Evolutionary conservation across 2,797 vertebrate genomes (phyloP).

Genomic region (Epinephelus malabaricus): DNA sequence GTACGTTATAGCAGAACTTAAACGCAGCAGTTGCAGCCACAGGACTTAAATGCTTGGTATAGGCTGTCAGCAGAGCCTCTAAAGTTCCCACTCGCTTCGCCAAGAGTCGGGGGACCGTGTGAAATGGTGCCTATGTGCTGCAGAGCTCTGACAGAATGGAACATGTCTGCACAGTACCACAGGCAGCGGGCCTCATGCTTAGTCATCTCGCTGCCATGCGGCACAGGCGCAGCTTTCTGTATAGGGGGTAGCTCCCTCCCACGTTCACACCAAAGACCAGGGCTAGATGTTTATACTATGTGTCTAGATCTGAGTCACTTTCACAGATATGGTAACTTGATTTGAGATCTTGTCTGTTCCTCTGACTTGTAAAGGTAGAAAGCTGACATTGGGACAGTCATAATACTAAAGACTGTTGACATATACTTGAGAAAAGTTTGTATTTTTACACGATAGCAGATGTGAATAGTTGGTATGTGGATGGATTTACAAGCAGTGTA

Average conservation of each 20-base stretch:
- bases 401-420: neutral
- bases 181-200: conserved; percentile 74
- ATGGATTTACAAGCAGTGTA: neutral
- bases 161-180: conserved; percentile 81
- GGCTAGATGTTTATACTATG: neutral
- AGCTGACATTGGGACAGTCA: neutral
- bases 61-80: conserved; percentile 55
- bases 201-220: conserved; percentile 72
- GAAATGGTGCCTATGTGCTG: conserved; percentile 77
- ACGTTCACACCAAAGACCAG: conserved; percentile 9
- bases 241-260: conserved; percentile 45
- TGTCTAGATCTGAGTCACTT: conserved; percentile 44
- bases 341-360: neutral
- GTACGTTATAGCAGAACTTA: conserved; percentile 4
- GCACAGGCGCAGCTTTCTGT: conserved; percentile 39
- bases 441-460: neutral
- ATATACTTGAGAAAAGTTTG: neutral
- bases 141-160: conserved; percentile 80
- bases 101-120: conserved; percentile 72
- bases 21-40: conserved; percentile 13
- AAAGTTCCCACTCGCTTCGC: conserved; percentile 71
- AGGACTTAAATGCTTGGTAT: conserved; percentile 27
- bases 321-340: neutral
- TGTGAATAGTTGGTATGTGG: neutral
- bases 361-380: conserved; percentile 8